Evolutionary conservation across 2,113 vertebrate genomes (phyloP), one percentile per base, ranked within the genome.

Genomic region (Hypomesus transpacificus): DNA sequence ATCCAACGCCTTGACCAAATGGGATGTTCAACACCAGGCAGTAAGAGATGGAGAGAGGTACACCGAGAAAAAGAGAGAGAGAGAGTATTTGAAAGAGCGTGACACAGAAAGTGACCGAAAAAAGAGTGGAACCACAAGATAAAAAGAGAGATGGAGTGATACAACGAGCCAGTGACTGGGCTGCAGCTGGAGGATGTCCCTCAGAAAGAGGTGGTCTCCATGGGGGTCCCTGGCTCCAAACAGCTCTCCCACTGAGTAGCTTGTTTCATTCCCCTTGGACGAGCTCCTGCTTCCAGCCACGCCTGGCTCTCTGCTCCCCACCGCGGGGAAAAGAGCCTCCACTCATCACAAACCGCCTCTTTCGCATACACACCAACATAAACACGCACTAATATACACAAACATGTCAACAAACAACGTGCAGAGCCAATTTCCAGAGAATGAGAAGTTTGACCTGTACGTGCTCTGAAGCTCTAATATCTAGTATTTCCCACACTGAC

Each of bases 371-470:
- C 28, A 56, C 57, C 61, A 13, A 67, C 57, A 58, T 8, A 58
- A 65, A 72, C 61, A 66, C 20, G n/a, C 21, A 20, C 20, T 20
- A 56, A 52, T 61, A 46, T 54, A 64, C 76, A 21, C 20, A 63
- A 9, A 17, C 69, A 65, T 61, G 46, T 65, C 67, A 58, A 68
- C 57, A 60, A 66, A 68, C 57, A 26, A 60, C 54, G 7, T 18
- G 2, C 16, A 17, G 54, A n/a, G 31, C 5, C 63, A 16, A 65
- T 65, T 50, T 50, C 34, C 8, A 4, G 3, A 14, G 7, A 65
- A 65, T 18, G 46, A 24, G 46, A 14, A 9, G 18, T 5, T 28
- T 22, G n/a, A 65, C 63, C 63, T 50, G 21, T 20, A 6, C 18
- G 34, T 50, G 20, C 8, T 50, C 14, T 46, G 39, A 46, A 46